Evolutionary conservation across 2,888 invertebrate genomes (phyloP).

Genomic region (Criorhina ranunculi): DNA sequence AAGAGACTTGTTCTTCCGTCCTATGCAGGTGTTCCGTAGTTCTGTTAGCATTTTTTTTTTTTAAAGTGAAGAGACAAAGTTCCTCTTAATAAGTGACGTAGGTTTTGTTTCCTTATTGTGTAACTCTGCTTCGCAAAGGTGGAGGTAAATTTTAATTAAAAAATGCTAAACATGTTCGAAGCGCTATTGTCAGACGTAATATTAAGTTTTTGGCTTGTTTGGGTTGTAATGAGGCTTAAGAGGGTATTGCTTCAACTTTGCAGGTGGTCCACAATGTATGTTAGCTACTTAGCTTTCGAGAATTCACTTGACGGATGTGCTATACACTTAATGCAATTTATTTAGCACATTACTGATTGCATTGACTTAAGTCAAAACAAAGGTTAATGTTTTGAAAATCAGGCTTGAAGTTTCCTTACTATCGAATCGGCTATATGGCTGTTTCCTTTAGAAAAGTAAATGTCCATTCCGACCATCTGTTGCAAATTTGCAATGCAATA

Average conservation of each 20-base stretch:
- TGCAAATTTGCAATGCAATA: too few species aligned
- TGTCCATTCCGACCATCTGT: too few species aligned
- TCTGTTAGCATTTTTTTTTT: slow-evolving; percentile 41
- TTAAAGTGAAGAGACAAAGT: slow-evolving; percentile 58
- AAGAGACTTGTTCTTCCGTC: slow-evolving; percentile 68
- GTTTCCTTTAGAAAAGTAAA: too few species aligned
- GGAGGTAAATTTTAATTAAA: slow-evolving; percentile 58
- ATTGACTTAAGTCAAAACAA: too few species aligned
- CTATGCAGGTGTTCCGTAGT: slow-evolving; percentile 72
- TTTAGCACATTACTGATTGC: too few species aligned
- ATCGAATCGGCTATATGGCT: too few species aligned
- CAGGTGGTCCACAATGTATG: slow-evolving; percentile 29
- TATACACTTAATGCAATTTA: too few species aligned
- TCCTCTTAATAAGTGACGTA: slow-evolving; percentile 63
- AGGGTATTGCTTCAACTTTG: not conserved
- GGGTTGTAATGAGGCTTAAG: slow-evolving; percentile 54
- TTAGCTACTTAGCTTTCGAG: not conserved
- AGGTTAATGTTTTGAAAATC: too few species aligned
- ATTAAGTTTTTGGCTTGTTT: slow-evolving; percentile 43
- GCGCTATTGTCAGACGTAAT: slow-evolving; percentile 39
- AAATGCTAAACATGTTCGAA: slow-evolving; percentile 60
- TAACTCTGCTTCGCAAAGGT: not conserved
- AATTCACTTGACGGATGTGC: not conserved
- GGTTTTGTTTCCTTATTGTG: slow-evolving; percentile 35
- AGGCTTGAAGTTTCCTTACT: too few species aligned